phyloP scores from a whole-genome alignment of 2,113 vertebrate genomes.

The Lophotis ruficrista region DNA sequence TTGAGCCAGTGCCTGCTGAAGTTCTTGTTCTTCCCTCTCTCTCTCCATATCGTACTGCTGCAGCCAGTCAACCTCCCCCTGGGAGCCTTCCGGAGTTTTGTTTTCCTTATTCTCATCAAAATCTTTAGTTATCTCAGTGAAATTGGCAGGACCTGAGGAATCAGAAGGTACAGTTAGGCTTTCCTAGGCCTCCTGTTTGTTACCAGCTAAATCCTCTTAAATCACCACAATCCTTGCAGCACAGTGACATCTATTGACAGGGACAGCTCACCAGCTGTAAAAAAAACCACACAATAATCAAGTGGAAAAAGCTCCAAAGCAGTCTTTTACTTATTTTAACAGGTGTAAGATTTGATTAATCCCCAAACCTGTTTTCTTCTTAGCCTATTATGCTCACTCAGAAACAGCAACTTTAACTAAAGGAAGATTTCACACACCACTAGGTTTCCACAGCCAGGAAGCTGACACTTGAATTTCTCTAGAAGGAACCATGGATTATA shows the following conservation, averaged over 20 bases:
- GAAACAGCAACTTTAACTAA: neutral
- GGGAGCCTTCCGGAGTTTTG: conserved; percentile 91
- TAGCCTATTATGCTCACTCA: neutral
- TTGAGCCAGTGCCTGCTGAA: conserved; percentile 96
- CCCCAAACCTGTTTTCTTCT: neutral
- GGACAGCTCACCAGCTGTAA: neutral
- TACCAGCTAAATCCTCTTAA: neutral
- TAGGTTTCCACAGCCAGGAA: neutral
- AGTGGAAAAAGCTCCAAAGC: neutral
- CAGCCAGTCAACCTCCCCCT: conserved; percentile 94
- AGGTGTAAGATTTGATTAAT: neutral
- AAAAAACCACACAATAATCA: neutral
- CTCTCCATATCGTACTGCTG: conserved; percentile 93
- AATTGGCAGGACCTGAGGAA: conserved; percentile 75
- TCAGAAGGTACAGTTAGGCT: neutral
- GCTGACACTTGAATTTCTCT: neutral
- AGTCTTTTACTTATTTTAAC: neutral
- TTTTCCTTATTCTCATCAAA: conserved; percentile 99
- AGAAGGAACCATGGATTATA: neutral
- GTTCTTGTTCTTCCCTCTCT: conserved; percentile 95
- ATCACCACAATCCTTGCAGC: neutral
- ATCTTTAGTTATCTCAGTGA: conserved; percentile 82
- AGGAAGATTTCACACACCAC: neutral
- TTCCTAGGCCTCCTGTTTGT: neutral
- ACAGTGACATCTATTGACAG: conserved; percentile 61